Evolutionary conservation across 2,113 vertebrate genomes (phyloP).

Genomic region (Dolichotis patagonum): DNA sequence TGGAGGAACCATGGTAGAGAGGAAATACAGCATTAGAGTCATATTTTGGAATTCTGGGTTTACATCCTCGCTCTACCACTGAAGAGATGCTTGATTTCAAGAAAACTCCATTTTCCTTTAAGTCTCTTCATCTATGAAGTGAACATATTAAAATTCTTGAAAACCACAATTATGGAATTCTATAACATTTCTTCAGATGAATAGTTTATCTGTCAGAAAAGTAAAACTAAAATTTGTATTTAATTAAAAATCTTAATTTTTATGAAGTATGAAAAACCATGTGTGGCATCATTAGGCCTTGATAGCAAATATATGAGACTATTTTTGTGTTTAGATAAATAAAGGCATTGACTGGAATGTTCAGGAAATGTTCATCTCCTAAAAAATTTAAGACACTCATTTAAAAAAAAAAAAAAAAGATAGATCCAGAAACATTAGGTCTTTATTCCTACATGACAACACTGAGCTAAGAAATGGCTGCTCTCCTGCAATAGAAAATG

Average conservation of each 20-base stretch:
- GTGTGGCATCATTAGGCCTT: background rate
- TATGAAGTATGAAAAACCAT: background rate
- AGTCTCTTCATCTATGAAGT: background rate
- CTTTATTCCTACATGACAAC: background rate
- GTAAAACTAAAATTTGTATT: background rate
- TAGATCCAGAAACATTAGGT: background rate
- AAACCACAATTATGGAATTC: background rate
- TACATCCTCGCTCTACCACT: background rate
- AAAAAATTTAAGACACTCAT: background rate
- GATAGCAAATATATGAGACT: background rate
- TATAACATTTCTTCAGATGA: background rate
- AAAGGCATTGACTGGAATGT: background rate
- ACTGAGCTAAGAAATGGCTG: background rate
- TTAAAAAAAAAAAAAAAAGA: background rate
- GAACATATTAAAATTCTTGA: background rate
- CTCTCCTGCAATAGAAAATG: background rate
- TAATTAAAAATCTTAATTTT: background rate
- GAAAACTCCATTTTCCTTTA: background rate
- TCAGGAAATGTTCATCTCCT: background rate
- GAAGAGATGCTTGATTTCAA: background rate
- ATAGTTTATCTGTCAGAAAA: constrained; percentile 4
- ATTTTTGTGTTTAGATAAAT: background rate
- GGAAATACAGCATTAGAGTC: too few relatives aligned
- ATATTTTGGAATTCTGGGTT: background rate
- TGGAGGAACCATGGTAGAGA: background rate